A percentile compares a stretch with the other conserved stretches of the same genome.
Evolutionary conservation across 2,113 vertebrate species (phyloP).

Genomic region (Ctenodactylus gundi): DNA sequence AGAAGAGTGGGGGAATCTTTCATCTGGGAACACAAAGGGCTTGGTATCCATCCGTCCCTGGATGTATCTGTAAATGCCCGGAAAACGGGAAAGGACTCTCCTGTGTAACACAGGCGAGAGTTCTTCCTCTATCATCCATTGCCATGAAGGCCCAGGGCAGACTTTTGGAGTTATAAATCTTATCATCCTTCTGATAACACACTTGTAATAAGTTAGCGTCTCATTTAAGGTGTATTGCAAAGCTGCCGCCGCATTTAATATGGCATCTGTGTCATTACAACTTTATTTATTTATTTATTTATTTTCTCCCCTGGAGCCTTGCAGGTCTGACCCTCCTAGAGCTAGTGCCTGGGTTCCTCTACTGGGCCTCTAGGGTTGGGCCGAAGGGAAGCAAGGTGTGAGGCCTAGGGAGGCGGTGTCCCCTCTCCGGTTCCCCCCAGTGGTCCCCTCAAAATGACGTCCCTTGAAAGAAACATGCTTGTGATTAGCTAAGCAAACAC

Average conservation of each 20-base stretch:
- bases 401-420: not conserved
- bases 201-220: conserved; percentile 85
- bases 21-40: conserved; percentile 80
- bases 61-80: conserved; percentile 44
- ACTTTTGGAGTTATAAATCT: conserved; percentile 86
- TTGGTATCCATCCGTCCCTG: conserved; percentile 49
- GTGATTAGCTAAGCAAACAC: conserved; percentile 89
- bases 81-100: conserved; percentile 59
- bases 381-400: conserved; percentile 17
- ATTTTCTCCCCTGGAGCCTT: not conserved
- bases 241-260: conserved; percentile 84
- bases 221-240: conserved; percentile 84
- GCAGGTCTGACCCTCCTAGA: conserved; percentile 2
- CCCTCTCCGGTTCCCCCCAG: conserved; percentile 48
- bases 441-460: conserved; percentile 77
- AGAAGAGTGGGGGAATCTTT: conserved; percentile 79
- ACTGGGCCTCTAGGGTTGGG: conserved; percentile 13
- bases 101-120: conserved; percentile 83
- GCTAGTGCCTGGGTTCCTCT: not conserved
- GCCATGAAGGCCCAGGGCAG: conserved; percentile 82
- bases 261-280: conserved; percentile 85
- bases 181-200: conserved; percentile 87
- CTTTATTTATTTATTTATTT: conserved; percentile 65
- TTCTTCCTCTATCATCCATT: conserved; percentile 79
- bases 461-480: conserved; percentile 85